phyloP scores from a whole-genome alignment of 1,140 invertebrate genomes.

The Euglossa dilemma region DNA sequence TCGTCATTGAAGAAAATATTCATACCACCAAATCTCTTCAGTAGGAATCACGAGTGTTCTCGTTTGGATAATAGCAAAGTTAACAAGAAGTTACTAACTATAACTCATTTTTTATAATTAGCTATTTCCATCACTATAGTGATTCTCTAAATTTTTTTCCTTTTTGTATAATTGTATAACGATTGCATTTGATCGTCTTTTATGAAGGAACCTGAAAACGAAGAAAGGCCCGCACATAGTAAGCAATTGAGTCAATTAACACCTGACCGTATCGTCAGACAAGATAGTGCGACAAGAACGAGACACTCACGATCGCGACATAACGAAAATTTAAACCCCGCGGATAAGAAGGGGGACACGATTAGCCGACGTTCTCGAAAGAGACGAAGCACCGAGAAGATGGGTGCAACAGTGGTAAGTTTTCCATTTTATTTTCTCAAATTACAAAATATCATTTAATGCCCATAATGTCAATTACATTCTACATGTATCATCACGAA shows the following conservation, averaged over 20 bases:
- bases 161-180: not conserved
- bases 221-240: conserved; percentile 73
- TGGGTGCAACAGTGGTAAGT: conserved; percentile 83
- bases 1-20: conserved; percentile 19
- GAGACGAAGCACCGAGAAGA: conserved; percentile 83
- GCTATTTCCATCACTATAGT: not conserved
- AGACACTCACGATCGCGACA: conserved; percentile 75
- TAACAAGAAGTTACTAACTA: conserved; percentile 6
- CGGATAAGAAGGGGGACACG: conserved; percentile 76
- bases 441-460: not conserved
- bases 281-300: conserved; percentile 68
- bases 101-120: not conserved
- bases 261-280: conserved; percentile 73
- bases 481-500: not conserved
- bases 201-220: conserved; percentile 76
- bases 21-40: not conserved
- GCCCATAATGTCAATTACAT: too few relatives aligned
- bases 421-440: not conserved
- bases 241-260: conserved; percentile 79
- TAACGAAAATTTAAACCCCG: conserved; percentile 73
- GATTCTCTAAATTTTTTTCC: not conserved
- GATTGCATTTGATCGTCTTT: conserved; percentile 43
- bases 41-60: conserved; percentile 5
- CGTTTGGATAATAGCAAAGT: conserved; percentile 40
- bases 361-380: conserved; percentile 80